phyloP scores from a whole-genome alignment of 2,113 vertebrate genomes.

The Ailurus styani region DNA sequence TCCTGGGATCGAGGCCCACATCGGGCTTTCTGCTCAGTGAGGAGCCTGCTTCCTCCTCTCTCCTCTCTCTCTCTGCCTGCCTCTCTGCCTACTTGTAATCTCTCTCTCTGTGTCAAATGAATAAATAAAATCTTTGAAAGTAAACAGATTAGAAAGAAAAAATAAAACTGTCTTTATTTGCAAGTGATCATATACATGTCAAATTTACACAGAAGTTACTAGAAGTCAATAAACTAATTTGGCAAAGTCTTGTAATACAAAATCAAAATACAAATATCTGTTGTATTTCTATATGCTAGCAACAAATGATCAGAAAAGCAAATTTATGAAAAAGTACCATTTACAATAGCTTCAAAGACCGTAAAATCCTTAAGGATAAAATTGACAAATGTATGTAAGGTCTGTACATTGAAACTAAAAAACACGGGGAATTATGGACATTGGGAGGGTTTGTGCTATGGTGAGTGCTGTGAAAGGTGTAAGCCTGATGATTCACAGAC shows the following conservation, averaged over 20 bases:
- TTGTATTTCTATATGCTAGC: not conserved
- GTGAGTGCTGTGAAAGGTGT: no score
- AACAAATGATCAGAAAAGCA: not conserved
- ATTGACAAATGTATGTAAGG: not conserved
- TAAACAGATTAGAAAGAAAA: not conserved
- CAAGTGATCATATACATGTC: not conserved
- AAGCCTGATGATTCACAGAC: no score
- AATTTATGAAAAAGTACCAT: not conserved
- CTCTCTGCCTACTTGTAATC: no score
- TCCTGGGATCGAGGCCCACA: no score
- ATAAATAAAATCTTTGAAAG: no score
- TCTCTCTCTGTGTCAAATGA: no score
- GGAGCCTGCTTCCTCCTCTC: no score
- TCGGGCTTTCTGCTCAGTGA: no score
- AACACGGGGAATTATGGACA: not conserved
- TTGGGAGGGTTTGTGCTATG: no score
- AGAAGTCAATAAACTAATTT: not conserved
- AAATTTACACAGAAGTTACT: not conserved
- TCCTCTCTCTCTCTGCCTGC: no score
- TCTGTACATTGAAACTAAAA: not conserved
- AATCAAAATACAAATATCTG: not conserved
- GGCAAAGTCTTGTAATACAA: not conserved
- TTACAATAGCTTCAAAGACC: not conserved
- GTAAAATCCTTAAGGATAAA: not conserved
- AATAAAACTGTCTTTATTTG: not conserved